A percentile compares a stretch with the other conserved stretches of the same genome.
These are phyloP conservation scores for Sebastes diploproa DNA, from an alignment of 2,797 vertebrate species.

Conservation along the genomic window DNA sequence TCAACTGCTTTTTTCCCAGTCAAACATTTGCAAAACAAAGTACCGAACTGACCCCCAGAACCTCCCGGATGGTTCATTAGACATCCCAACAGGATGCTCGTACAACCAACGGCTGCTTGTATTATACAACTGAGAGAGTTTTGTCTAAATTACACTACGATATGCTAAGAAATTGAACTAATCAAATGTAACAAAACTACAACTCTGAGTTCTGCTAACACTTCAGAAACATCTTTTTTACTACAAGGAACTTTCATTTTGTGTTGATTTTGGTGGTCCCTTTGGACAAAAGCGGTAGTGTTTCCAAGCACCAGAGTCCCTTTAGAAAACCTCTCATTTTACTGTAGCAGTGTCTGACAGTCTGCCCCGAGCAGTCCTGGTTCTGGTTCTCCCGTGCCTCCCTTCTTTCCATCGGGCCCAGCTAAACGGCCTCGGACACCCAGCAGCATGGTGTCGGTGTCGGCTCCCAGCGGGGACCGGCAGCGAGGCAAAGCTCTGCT, in stretches of 20 bases:
- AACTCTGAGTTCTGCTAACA: background rate
- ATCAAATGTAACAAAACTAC: background rate
- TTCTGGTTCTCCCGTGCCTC: too few species aligned
- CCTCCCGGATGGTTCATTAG: background rate
- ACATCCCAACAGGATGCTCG: background rate
- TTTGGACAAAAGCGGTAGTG: too few species aligned
- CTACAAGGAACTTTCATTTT: background rate
- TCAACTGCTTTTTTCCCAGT: slow-evolving; percentile 50
- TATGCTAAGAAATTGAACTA: background rate
- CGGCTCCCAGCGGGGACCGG: too few species aligned
- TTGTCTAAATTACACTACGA: background rate
- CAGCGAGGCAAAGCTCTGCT: too few species aligned
- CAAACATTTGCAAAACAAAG: slow-evolving; percentile 43
- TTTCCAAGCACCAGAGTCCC: too few species aligned
- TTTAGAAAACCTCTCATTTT: too few species aligned
- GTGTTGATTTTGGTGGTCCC: background rate
- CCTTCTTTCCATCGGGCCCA: too few species aligned
- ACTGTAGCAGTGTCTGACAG: too few species aligned
- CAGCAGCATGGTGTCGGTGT: too few species aligned
- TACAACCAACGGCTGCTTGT: background rate
- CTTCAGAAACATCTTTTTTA: background rate
- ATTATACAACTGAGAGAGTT: background rate
- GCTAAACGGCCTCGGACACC: too few species aligned
- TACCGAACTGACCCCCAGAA: slow-evolving; percentile 13
- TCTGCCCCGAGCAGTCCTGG: too few species aligned